Base-by-base conservation (phyloP, 2,113 vertebrate genomes). In the Machaerirhynchus nigripectus region DNA sequence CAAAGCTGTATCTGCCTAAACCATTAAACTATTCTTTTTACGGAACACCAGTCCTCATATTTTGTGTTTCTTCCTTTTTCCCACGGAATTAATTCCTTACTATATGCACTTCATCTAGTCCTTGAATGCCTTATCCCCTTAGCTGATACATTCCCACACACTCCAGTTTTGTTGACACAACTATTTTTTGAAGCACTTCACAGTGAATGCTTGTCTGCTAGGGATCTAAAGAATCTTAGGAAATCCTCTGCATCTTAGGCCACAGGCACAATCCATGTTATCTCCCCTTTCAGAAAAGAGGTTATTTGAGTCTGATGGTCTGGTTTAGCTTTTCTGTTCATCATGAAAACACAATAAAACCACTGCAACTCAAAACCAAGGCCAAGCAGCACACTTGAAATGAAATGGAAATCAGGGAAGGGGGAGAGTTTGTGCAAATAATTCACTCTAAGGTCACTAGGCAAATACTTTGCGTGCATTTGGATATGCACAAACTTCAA, bases 181-280 rank as follows among this genome's bases (percentile, higher is more conserved):
- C 67, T 75, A 67, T 93, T 82, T 88, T 87, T 89, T 95, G 63
- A 97, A 95, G 89, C 26, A 46, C 59, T 87, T 95, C 93, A 92
- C 65, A 87, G 81, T 50, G 78, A 87, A 80, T 1, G 9, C 18
- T 86, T 94, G 64, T 77, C 93, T 93, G 74, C 87, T 83, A 88
- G 15, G 42, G 6, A 61, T 87, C 70, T 69, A 89, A 78, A 95
- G 94, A 97, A 96, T 77, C 81, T 74, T 56, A 96, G 94, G 90
- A 98, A 97, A 97, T 91, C 90, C 90, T 97, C 68, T 71, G 76
- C 52, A 39, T 94, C 82, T 84, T n/a, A 57, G 75, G 56, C 44
- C 71, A 52, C 53, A 74, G 26, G 55, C 27, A 82, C 50, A 84
- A 55, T 13, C 53, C 86, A 69, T 13, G 33, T 28, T 55, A 67